Conservation (phyloP, 2,888 invertebrate species). For the Argyresthia goedartella region DNA sequence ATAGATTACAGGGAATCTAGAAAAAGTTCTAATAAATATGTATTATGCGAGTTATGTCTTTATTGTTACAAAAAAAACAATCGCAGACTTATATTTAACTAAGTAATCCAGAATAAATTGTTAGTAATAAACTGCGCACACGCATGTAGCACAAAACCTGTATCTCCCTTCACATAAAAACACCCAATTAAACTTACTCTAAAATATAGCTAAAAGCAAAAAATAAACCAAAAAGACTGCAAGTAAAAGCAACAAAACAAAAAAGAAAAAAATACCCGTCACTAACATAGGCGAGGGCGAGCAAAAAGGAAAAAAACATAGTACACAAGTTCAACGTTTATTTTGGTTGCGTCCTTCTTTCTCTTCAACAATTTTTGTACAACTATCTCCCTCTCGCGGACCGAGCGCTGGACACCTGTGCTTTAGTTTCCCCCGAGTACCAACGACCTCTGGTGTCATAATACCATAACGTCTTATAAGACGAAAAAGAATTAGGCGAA, state of each 20-base stretch:
- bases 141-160: background rate
- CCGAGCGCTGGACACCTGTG: conserved; percentile 71
- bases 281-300: conserved; percentile 71
- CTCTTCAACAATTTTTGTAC: conserved; percentile 23
- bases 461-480: conserved; percentile 24
- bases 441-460: conserved; percentile 57
- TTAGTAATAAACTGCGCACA: conserved; percentile 8
- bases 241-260: conserved; percentile 51
- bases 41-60: too few species aligned
- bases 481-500: conserved; percentile 21
- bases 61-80: too few species aligned
- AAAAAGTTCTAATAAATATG: too few species aligned
- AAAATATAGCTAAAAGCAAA: conserved; percentile 62
- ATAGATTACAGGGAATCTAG: too few species aligned
- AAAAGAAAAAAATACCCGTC: conserved; percentile 56
- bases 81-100: too few species aligned
- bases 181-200: conserved; percentile 26
- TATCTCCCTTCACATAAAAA: conserved; percentile 4
- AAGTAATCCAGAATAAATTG: background rate
- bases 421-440: conserved; percentile 71
- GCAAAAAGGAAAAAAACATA: conserved; percentile 55
- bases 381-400: conserved; percentile 37
- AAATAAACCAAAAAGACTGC: conserved; percentile 58
- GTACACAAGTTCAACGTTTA: conserved; percentile 69
- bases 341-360: conserved; percentile 61